These are phyloP conservation scores for Crax fasciolata DNA, from an alignment of 2,797 vertebrate species.

Conservation along the genomic window DNA sequence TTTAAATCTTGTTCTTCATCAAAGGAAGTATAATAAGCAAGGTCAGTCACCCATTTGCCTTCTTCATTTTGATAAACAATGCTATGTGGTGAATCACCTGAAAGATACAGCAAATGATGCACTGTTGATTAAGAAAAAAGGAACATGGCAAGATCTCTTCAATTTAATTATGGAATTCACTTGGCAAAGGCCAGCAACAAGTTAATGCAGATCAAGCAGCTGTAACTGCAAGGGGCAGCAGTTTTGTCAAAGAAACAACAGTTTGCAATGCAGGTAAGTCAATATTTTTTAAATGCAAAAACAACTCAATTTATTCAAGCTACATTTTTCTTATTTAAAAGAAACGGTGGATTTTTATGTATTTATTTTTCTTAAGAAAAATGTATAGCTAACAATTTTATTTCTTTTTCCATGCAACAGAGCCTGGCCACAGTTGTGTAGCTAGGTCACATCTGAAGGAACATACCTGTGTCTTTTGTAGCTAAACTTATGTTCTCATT, in stretches of 20 bases:
- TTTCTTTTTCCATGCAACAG: neutral
- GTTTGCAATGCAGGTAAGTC: neutral
- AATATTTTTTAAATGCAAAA: neutral
- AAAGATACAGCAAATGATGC: neutral
- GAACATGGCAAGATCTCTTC: neutral
- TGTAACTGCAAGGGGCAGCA: neutral
- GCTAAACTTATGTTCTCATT: conserved; percentile 43
- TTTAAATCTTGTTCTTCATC: conserved; percentile 84
- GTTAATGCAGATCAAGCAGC: neutral
- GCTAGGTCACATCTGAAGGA: neutral
- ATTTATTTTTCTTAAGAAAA: neutral
- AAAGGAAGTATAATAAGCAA: conserved; percentile 95
- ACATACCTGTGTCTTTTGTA: conserved; percentile 49
- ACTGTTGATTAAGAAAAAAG: neutral
- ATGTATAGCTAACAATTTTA: neutral
- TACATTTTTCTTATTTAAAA: neutral
- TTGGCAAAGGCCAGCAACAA: neutral
- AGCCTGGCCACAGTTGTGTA: neutral
- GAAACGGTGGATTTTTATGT: neutral
- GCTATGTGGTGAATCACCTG: conserved; percentile 75
- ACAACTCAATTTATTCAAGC: neutral
- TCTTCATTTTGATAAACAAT: conserved; percentile 97
- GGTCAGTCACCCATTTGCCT: conserved; percentile 96
- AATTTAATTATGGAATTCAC: neutral
- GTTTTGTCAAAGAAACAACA: neutral